These are phyloP conservation scores for Melanaphis sacchari DNA, from an alignment of 1,140 invertebrate species.

Conservation along the genomic window DNA sequence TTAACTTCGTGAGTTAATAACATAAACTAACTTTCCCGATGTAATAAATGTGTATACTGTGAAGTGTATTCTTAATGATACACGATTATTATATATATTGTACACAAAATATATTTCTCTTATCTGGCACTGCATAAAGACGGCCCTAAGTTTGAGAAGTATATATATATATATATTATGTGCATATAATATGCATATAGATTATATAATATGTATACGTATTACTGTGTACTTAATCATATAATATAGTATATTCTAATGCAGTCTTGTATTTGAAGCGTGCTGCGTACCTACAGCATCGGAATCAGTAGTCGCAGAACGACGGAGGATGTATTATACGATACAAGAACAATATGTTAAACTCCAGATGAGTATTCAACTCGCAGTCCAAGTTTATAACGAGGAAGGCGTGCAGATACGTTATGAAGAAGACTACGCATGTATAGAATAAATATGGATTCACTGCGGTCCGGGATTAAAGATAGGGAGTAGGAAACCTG, in stretches of 20 bases:
- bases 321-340: not conserved
- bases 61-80: not conserved
- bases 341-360: conserved; percentile 26
- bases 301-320: not conserved
- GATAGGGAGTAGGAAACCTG: not conserved
- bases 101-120: not conserved
- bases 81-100: not conserved
- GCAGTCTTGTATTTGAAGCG: not conserved
- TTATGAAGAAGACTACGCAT: not conserved
- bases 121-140: not conserved
- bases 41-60: not conserved
- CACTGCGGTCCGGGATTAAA: not conserved
- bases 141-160: not conserved
- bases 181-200: not conserved
- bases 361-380: conserved; percentile 17
- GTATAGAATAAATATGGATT: conserved; percentile 5
- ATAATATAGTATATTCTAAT: not conserved
- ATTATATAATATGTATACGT: not conserved
- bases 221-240: not conserved
- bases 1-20: not conserved
- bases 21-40: not conserved
- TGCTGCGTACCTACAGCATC: not conserved
- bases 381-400: conserved; percentile 28
- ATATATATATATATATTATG: not conserved
- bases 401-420: conserved; percentile 12